Percentiles rank a stretch among this genome's conserved stretches.
Conservation (phyloP, 2,888 invertebrate species). For the Diachrysia chrysitis region DNA sequence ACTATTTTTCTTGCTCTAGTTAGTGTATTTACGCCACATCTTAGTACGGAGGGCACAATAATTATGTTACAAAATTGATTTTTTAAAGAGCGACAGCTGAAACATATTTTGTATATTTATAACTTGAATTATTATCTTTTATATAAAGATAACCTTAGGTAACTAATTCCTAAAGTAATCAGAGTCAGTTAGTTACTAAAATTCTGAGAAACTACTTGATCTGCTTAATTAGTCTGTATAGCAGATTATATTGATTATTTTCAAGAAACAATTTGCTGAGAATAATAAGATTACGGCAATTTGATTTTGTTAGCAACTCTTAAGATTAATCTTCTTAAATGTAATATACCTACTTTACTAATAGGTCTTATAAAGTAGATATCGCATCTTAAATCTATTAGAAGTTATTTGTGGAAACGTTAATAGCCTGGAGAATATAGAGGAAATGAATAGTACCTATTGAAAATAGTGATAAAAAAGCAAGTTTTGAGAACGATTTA, state of each 20-base stretch:
- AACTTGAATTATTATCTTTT: no score
- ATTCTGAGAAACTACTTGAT: conserved; percentile 3
- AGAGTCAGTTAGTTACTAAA: conserved; percentile 1
- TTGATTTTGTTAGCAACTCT: background rate
- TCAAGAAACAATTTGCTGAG: background rate
- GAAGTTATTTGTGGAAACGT: no score
- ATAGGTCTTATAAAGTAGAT: no score
- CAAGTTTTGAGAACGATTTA: no score
- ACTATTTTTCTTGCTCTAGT: background rate
- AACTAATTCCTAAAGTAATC: background rate
- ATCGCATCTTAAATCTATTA: no score
- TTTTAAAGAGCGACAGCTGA: background rate
- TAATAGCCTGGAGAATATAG: no score
- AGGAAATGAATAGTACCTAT: no score
- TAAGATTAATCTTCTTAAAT: background rate
- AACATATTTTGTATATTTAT: no score
- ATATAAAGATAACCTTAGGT: no score
- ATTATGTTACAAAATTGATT: background rate
- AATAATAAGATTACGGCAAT: background rate
- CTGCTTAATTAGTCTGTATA: background rate
- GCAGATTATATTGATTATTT: background rate
- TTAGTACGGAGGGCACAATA: no score
- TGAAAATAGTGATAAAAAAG: no score
- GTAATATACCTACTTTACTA: background rate
- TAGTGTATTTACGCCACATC: no score